Conservation (phyloP, 1,140 invertebrate genomes). For the Drosophila cardini region DNA sequence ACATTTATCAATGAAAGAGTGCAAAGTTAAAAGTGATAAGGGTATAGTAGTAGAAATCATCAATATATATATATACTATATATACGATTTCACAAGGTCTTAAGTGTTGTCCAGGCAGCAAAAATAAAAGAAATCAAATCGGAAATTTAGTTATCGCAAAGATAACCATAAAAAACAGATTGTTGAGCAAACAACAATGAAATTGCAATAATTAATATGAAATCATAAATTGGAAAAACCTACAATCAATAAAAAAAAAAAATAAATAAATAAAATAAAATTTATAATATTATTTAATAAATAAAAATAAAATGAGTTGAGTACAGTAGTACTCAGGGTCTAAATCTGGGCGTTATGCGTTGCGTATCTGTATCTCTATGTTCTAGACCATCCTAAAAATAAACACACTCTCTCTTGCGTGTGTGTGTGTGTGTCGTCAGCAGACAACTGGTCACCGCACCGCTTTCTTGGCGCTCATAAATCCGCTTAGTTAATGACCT, state of each 20-base stretch:
- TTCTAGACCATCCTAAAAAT: slow-evolving; percentile 60
- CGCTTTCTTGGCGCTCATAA: slow-evolving; percentile 67
- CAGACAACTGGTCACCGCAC: slow-evolving; percentile 53
- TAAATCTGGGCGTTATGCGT: not conserved
- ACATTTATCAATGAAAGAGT: slow-evolving; percentile 73
- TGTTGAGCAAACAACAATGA: slow-evolving; percentile 44
- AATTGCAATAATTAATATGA: slow-evolving; percentile 43
- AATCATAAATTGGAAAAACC: slow-evolving; percentile 48
- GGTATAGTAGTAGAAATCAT: slow-evolving; percentile 7
- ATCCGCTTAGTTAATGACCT: slow-evolving; percentile 81
- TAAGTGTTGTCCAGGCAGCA: not conserved
- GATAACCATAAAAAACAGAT: slow-evolving; percentile 15
- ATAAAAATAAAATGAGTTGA: slow-evolving; percentile 12
- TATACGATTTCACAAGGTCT: slow-evolving; percentile 24
- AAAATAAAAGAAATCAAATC: slow-evolving; percentile 38
- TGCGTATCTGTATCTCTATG: not conserved
- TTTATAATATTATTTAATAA: not conserved
- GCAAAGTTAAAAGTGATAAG: slow-evolving; percentile 63
- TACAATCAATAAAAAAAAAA: too few relatives aligned
- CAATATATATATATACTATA: not conserved
- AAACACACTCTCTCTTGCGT: slow-evolving; percentile 35
- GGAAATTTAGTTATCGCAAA: slow-evolving; percentile 49
- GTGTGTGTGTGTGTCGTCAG: slow-evolving; percentile 16
- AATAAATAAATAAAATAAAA: slow-evolving; percentile 53
- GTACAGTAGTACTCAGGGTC: slow-evolving; percentile 8